phyloP scores from a whole-genome alignment of 2,113 vertebrate species.

The Lanius collurio region DNA sequence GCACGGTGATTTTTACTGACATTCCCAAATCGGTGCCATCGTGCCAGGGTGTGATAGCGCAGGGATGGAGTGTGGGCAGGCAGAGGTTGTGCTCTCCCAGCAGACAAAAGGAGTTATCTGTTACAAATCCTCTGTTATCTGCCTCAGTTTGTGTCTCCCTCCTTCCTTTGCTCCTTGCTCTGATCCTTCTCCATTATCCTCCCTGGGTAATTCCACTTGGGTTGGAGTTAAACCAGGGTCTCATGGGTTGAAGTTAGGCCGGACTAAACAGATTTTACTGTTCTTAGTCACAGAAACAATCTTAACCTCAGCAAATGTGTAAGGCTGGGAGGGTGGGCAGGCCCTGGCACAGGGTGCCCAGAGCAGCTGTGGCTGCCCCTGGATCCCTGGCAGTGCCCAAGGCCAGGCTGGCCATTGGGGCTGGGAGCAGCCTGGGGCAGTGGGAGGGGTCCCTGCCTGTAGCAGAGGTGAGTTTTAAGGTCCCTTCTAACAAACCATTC shows the following conservation, averaged over 20 bases:
- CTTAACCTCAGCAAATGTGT: rapidly evolving
- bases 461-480: neutral
- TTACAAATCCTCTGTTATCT: neutral
- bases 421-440: rapidly evolving
- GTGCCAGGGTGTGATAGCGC: rapidly evolving
- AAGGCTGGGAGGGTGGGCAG: neutral
- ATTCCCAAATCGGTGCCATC: rapidly evolving
- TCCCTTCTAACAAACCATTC: neutral
- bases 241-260: neutral
- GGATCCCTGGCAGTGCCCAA: rapidly evolving
- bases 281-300: neutral
- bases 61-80: rapidly evolving
- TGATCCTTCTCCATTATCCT: neutral
- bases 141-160: neutral
- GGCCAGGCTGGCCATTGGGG: neutral
- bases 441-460: rapidly evolving
- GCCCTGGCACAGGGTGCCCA: rapidly evolving
- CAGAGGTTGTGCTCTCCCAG: rapidly evolving
- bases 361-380: neutral
- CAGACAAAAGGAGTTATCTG: neutral
- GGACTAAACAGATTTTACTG: neutral
- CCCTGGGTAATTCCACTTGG: neutral
- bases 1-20: rapidly evolving
- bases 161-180: neutral
- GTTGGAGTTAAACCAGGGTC: neutral